A percentile compares a stretch with the other conserved stretches of the same genome.
These are phyloP conservation scores for Ianthella basta DNA, from an alignment of 37 sponge, comb jelly and placozoan genomes.

Conservation along the genomic window DNA sequence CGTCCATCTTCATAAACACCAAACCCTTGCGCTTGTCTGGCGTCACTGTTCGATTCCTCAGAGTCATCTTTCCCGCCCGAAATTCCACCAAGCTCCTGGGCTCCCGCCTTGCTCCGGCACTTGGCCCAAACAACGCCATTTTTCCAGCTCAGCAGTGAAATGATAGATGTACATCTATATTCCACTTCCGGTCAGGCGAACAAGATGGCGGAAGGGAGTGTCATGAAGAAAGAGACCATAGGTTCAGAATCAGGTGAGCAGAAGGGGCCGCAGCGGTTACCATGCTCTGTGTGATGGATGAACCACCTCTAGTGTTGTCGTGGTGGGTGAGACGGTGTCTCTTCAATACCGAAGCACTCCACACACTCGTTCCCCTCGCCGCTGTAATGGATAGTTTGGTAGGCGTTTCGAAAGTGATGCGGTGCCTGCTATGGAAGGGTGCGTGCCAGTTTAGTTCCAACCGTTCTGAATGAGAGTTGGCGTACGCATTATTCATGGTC, in stretches of 20 bases:
- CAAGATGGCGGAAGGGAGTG: conserved; percentile 32
- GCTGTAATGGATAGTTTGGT: too few species aligned
- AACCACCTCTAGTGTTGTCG: too few species aligned
- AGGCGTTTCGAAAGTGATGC: too few species aligned
- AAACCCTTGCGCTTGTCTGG: conserved; percentile 91
- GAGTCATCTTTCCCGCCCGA: conserved; percentile 93
- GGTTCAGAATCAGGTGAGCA: conserved; percentile 19
- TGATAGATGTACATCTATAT: background rate
- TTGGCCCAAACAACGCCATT: conserved; percentile 77
- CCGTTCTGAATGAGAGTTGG: too few species aligned
- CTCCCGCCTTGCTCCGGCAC: conserved; percentile 53
- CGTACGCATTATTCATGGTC: too few species aligned
- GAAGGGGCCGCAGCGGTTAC: too few species aligned
- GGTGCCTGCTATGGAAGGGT: too few species aligned
- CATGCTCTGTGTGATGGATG: too few species aligned
- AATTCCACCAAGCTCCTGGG: conserved; percentile 91
- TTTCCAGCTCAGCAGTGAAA: background rate
- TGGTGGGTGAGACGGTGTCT: too few species aligned
- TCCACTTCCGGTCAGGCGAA: background rate
- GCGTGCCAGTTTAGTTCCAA: too few species aligned
- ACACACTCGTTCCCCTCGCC: too few species aligned
- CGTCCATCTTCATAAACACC: conserved; percentile 76
- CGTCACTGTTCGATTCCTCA: conserved; percentile 70
- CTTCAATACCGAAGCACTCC: too few species aligned
- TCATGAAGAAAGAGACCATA: background rate